Evolutionary conservation across 2,888 invertebrate species (phyloP).

Genomic region (Sphinx pinastri): DNA sequence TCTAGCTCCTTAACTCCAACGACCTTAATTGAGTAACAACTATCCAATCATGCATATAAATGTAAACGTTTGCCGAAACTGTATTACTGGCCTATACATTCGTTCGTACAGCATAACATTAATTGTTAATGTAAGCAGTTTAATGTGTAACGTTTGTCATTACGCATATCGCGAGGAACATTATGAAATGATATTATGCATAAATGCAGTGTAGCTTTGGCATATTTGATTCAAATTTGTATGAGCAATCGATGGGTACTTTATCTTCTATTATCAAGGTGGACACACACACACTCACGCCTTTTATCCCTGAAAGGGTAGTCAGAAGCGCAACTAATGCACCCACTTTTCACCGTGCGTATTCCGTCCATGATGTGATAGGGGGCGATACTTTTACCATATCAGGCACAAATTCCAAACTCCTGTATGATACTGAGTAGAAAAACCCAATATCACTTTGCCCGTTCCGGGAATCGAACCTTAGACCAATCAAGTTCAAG

Average conservation of each 20-base stretch:
- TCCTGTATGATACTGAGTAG: no score
- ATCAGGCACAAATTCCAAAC: no score
- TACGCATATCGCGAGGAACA: neutral
- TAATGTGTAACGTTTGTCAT: neutral
- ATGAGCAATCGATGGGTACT: neutral
- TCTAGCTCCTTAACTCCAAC: slow-evolving; percentile 60
- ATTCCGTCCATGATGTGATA: no score
- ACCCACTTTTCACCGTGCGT: no score
- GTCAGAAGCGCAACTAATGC: no score
- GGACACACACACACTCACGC: no score
- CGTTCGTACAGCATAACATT: slow-evolving; percentile 15
- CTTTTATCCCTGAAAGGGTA: no score
- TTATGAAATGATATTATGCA: neutral
- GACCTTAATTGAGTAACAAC: slow-evolving; percentile 68
- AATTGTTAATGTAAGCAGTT: neutral
- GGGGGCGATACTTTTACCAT: no score
- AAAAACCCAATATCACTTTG: no score
- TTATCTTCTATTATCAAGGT: neutral
- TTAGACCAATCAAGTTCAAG: no score
- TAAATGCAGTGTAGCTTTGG: neutral
- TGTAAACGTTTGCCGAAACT: slow-evolving; percentile 54
- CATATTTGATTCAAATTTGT: no score
- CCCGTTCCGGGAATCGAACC: no score
- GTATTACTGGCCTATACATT: slow-evolving; percentile 24
- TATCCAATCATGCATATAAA: slow-evolving; percentile 69